Conservation (phyloP, 2,797 vertebrate genomes). For the Ciconia nigra region DNA sequence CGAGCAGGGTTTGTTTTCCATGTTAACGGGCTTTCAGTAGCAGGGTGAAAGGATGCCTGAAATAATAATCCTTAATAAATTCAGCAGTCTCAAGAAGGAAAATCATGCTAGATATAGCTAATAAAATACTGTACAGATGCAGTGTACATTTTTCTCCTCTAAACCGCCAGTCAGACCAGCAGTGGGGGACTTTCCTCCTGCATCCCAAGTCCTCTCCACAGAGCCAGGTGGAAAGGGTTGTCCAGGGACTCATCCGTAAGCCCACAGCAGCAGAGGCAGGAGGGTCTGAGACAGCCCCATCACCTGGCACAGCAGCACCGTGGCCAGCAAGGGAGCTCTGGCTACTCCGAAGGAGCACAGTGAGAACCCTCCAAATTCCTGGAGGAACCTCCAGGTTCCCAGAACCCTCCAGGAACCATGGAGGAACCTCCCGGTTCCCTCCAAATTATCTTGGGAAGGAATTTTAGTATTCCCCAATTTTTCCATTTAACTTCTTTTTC, state of each 20-base stretch:
- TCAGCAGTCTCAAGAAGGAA: not conserved
- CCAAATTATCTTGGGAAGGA: not conserved
- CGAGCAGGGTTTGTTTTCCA: conserved; percentile 22
- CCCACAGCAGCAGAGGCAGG: not conserved
- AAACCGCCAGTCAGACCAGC: not conserved
- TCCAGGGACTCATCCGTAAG: not conserved
- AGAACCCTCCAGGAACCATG: no score
- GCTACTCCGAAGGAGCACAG: not conserved
- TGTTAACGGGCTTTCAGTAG: conserved; percentile 10
- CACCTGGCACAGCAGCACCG: fast-evolving
- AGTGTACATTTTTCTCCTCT: not conserved
- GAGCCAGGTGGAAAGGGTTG: not conserved
- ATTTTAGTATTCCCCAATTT: not conserved
- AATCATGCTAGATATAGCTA: not conserved
- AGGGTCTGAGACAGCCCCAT: not conserved
- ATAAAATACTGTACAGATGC: not conserved
- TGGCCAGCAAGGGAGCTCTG: not conserved
- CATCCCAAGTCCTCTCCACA: not conserved
- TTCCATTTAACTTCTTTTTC: not conserved
- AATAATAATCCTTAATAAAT: conserved; percentile 45
- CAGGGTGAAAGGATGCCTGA: conserved; percentile 16
- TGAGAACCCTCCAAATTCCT: no score
- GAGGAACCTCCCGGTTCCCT: no score
- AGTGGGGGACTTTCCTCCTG: not conserved
- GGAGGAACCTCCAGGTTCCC: no score